These are phyloP conservation scores for Cydia fagiglandana DNA, from an alignment of 1,140 invertebrate genomes.

Conservation along the genomic window DNA sequence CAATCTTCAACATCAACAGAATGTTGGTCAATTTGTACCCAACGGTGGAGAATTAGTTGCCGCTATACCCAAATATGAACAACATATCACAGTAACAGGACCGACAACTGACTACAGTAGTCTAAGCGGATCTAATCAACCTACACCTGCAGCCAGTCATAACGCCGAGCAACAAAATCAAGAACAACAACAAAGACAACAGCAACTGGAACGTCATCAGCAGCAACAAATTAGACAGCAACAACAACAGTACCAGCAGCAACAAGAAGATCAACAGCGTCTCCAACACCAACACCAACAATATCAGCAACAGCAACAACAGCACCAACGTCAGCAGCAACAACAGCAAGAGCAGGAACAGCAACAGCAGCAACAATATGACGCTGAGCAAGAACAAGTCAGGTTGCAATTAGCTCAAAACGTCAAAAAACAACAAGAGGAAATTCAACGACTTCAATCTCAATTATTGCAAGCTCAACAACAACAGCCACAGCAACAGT, in stretches of 20 bases:
- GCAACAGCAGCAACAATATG: constrained; percentile 61
- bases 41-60: constrained; percentile 85
- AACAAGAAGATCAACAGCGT: constrained; percentile 44
- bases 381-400: constrained; percentile 76
- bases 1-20: constrained; percentile 60
- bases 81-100: constrained; percentile 83
- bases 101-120: constrained; percentile 52
- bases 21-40: constrained; percentile 76
- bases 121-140: constrained; percentile 52
- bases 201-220: constrained; percentile 50
- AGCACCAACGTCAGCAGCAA: constrained; percentile 48
- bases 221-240: constrained; percentile 54
- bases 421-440: constrained; percentile 72
- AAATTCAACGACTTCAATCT: constrained; percentile 69
- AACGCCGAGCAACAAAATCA: constrained; percentile 32
- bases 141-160: constrained; percentile 45
- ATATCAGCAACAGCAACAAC: constrained; percentile 53
- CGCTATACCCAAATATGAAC: constrained; percentile 87
- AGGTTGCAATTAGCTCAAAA: constrained; percentile 73
- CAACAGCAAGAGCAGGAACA: constrained; percentile 56
- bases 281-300: constrained; percentile 38
- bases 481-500: constrained; percentile 51
- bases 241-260: constrained; percentile 49
- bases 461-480: constrained; percentile 66
- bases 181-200: constrained; percentile 38